A percentile compares a stretch with the other conserved stretches of the same genome.
Evolutionary conservation across 2,113 vertebrate genomes (phyloP).

Genomic region (Gavialis gangeticus): DNA sequence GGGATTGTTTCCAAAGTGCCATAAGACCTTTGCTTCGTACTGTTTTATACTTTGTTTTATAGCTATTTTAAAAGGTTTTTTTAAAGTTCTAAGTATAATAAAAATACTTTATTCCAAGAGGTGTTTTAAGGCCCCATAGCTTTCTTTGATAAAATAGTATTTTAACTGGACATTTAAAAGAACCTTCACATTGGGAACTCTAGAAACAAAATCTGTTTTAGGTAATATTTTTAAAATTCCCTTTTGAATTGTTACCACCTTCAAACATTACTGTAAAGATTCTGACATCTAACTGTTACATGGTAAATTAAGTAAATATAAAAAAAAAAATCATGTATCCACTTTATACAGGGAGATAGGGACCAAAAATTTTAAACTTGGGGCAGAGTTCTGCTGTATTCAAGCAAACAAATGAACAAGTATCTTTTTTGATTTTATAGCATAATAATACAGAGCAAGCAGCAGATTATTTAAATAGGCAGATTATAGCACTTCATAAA

Average conservation of each 20-base stretch:
- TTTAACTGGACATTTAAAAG: neutral
- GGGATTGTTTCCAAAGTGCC: slow-evolving; percentile 30
- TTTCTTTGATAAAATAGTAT: neutral
- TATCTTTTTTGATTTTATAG: neutral
- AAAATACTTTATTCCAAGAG: neutral
- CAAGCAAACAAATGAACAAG: neutral
- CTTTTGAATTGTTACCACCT: neutral
- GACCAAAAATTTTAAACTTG: neutral
- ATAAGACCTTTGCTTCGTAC: neutral
- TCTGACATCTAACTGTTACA: neutral
- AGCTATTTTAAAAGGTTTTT: neutral
- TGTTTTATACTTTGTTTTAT: neutral
- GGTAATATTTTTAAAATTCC: neutral
- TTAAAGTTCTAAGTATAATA: neutral
- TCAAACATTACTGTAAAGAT: neutral
- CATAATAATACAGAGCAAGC: neutral
- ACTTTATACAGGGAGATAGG: neutral
- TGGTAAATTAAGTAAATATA: neutral
- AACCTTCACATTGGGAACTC: neutral
- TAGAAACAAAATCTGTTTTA: neutral
- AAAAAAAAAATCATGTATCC: too few relatives aligned
- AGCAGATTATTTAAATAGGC: neutral
- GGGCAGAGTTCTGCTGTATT: neutral
- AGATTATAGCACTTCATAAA: neutral
- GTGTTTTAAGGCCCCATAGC: neutral